Conservation (phyloP, 2,888 invertebrate genomes). For the Antitype chi region DNA sequence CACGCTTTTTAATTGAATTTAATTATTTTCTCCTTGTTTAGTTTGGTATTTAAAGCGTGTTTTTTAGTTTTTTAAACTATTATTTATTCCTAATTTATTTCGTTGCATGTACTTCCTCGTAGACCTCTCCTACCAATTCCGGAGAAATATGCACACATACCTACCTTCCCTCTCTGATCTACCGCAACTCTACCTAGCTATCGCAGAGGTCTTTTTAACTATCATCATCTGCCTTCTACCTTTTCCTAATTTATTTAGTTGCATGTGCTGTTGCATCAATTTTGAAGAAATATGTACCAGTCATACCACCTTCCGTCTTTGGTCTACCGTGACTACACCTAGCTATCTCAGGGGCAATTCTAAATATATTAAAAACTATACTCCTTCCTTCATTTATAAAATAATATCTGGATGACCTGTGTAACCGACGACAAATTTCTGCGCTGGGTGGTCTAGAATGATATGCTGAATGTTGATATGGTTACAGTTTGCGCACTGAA, state of each 20-base stretch:
- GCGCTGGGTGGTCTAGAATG: too few species aligned
- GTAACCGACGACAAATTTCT: too few species aligned
- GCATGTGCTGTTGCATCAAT: background rate
- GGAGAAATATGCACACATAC: background rate
- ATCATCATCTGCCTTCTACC: background rate
- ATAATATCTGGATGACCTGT: too few species aligned
- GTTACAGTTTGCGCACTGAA: too few species aligned
- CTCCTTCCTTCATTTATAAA: constrained; percentile 23
- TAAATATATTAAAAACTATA: constrained; percentile 19
- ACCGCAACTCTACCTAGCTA: background rate
- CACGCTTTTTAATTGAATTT: too few species aligned
- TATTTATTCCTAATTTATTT: background rate
- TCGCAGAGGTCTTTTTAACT: too few species aligned
- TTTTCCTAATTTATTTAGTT: too few species aligned
- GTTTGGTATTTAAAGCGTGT: too few species aligned
- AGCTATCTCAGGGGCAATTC: background rate
- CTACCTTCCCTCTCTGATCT: background rate
- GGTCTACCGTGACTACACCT: background rate
- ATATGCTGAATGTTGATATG: too few species aligned
- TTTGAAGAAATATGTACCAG: background rate
- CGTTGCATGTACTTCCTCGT: background rate
- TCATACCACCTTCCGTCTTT: background rate
- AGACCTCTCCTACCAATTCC: background rate
- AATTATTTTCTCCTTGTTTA: too few species aligned
- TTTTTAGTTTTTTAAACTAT: too few species aligned